Evolutionary conservation across 2,113 vertebrate species (phyloP).

Genomic region (Tragulus kanchil): DNA sequence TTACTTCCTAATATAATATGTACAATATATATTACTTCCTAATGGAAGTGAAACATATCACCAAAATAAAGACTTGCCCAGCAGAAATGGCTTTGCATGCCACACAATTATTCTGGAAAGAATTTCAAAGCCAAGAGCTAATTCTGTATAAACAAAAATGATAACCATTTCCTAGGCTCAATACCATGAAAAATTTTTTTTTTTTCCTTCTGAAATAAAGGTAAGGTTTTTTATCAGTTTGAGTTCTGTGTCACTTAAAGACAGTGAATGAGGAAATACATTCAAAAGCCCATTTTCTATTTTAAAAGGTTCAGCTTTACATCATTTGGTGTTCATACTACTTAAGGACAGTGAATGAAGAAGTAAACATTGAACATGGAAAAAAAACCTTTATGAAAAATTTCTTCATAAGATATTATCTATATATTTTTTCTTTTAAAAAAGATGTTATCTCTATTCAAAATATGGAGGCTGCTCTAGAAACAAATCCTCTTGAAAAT

Average conservation of each 20-base stretch:
- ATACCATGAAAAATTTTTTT: not conserved
- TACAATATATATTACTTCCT: no score
- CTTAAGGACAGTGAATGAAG: not conserved
- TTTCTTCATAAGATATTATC: not conserved
- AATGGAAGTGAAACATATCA: not conserved
- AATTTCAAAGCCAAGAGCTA: slow-evolving; percentile 34
- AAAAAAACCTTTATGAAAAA: not conserved
- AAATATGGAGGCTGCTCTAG: not conserved
- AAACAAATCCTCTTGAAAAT: not conserved
- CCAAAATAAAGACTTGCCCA: slow-evolving; percentile 43
- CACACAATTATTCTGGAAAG: not conserved
- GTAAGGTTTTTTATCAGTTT: not conserved
- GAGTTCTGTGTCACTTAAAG: not conserved
- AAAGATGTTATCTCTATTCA: not conserved
- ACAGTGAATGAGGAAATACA: not conserved
- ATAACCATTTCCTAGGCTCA: not conserved
- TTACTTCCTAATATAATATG: no score
- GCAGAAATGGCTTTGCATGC: not conserved
- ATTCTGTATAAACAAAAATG: not conserved
- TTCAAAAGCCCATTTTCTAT: not conserved
- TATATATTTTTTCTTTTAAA: not conserved
- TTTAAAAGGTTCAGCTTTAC: slow-evolving; percentile 1
- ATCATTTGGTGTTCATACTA: not conserved
- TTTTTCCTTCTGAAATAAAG: slow-evolving; percentile 21
- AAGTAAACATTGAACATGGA: not conserved